Percentiles rank a stretch among this genome's conserved stretches.
Conservation (phyloP, 1,140 invertebrate genomes). For the Trichonephila inaurata region DNA sequence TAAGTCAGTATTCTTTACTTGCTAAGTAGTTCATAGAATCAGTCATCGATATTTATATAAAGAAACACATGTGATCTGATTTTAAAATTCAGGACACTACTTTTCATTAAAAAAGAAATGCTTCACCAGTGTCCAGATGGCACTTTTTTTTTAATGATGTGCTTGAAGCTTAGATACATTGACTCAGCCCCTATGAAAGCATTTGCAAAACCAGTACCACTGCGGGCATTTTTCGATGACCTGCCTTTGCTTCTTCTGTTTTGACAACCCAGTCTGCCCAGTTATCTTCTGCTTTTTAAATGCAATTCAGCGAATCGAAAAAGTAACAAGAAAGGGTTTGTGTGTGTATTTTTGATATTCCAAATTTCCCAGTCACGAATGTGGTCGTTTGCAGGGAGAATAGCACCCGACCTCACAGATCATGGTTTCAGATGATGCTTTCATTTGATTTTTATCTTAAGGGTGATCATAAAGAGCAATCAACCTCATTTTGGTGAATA, state of each 20-base stretch:
- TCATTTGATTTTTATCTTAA: constrained; percentile 51
- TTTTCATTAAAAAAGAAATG: not conserved
- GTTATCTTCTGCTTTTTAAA: constrained; percentile 15
- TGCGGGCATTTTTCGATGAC: constrained; percentile 52
- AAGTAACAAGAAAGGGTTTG: constrained; percentile 10
- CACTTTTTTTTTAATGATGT: not conserved
- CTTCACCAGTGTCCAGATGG: not conserved
- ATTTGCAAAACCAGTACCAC: constrained; percentile 37
- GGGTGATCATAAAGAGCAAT: constrained; percentile 51
- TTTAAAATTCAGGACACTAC: not conserved
- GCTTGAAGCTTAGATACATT: not conserved
- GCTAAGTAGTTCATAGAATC: too few species aligned
- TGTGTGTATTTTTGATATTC: constrained; percentile 13
- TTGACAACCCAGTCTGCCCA: constrained; percentile 12
- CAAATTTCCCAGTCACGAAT: constrained; percentile 52
- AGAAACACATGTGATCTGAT: not conserved
- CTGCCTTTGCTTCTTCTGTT: constrained; percentile 6
- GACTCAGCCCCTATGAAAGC: not conserved
- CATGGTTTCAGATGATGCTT: constrained; percentile 42
- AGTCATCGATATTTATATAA: too few species aligned
- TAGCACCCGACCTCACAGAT: constrained; percentile 8
- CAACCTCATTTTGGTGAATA: constrained; percentile 52
- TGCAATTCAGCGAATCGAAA: constrained; percentile 17
- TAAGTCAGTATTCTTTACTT: too few species aligned
- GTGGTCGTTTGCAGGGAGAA: constrained; percentile 6